Percentiles rank a stretch among this genome's conserved stretches.
Evolutionary conservation across 2,888 invertebrate genomes (phyloP).

Genomic region (Leptopilina myrica): DNA sequence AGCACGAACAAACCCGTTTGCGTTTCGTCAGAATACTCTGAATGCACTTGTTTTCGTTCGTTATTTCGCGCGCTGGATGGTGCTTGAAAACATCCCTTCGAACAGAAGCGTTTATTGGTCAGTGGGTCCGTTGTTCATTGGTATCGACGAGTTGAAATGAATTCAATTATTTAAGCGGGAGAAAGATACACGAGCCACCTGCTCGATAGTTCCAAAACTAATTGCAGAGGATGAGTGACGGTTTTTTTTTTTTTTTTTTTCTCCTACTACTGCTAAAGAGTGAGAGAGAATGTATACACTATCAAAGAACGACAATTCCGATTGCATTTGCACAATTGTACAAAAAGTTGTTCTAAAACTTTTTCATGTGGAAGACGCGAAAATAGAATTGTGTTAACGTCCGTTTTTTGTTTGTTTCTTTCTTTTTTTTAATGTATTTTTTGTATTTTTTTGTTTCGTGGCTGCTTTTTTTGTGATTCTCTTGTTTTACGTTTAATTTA

Average conservation of each 20-base stretch:
- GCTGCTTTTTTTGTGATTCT: neutral
- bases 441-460: neutral
- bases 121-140: conserved; percentile 46
- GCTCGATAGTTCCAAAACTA: conserved; percentile 24
- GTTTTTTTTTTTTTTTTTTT: neutral
- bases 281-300: neutral
- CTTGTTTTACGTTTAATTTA: neutral
- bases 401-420: neutral
- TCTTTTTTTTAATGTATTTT: no score
- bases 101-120: conserved; percentile 53
- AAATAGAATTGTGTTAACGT: neutral
- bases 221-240: conserved; percentile 6
- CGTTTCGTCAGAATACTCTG: conserved; percentile 31
- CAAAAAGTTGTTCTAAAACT: neutral
- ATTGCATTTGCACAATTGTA: conserved; percentile 4
- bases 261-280: no score
- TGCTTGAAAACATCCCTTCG: conserved; percentile 21
- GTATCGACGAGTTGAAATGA: neutral
- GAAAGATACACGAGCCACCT: neutral
- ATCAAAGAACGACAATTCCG: neutral
- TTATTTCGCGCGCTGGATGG: conserved; percentile 51
- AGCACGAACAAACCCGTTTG: conserved; percentile 53
- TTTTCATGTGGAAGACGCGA: neutral
- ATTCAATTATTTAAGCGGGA: conserved; percentile 11
- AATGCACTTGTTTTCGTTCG: conserved; percentile 47